Evolutionary conservation across 37 sponge, comb jelly and placozoan species (phyloP).

Genomic region (Bolinopsis microptera): DNA sequence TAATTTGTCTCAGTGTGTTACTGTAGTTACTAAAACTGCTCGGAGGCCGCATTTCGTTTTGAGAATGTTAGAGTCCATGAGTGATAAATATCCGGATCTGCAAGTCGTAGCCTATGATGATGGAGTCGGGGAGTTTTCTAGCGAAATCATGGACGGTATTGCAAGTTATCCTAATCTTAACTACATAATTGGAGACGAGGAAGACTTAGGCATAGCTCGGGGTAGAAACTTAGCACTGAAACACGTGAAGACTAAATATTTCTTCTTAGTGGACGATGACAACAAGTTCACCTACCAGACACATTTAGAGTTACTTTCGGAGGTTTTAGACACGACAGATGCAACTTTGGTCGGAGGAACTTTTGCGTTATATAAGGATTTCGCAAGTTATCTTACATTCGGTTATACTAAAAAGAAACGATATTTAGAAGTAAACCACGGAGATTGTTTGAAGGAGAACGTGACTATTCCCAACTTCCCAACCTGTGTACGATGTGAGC

Average conservation of each 20-base stretch:
- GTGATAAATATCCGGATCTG: background rate
- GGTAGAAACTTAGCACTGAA: background rate
- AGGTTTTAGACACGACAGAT: background rate
- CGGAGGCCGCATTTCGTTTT: background rate
- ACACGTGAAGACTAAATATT: background rate
- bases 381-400: background rate
- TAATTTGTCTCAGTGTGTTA: background rate
- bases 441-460: background rate
- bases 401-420: background rate
- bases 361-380: background rate
- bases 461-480: background rate
- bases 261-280: background rate
- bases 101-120: background rate
- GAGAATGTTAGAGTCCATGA: background rate
- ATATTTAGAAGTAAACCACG: background rate
- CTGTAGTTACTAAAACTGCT: background rate
- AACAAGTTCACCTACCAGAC: background rate
- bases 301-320: background rate
- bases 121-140: background rate
- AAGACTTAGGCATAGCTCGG: background rate
- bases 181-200: background rate
- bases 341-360: background rate
- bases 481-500: background rate
- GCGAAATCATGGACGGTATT: background rate
- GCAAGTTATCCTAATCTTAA: background rate